Evolutionary conservation across 2,888 invertebrate species (phyloP).

Genomic region (Parasteatoda lunata): DNA sequence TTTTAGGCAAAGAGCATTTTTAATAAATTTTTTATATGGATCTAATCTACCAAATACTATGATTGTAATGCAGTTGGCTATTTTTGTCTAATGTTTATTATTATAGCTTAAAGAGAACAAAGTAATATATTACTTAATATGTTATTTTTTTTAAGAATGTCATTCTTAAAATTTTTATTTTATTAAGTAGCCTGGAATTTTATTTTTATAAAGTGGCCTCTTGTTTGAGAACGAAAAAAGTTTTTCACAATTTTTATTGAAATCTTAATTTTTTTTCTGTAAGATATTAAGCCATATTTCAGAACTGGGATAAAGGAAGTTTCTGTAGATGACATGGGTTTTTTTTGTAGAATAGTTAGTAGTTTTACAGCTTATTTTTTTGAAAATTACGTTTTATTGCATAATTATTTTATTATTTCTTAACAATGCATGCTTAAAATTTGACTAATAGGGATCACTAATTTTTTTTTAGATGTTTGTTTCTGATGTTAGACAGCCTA

Average conservation of each 20-base stretch:
- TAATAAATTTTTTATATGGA: no score
- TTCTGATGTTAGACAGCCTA: conserved; percentile 83
- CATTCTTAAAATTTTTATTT: not conserved
- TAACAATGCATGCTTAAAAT: no score
- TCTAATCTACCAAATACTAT: not conserved
- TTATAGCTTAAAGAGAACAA: not conserved
- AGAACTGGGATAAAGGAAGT: not conserved
- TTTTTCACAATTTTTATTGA: not conserved
- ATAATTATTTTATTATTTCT: no score
- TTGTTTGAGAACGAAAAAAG: no score
- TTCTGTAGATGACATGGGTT: not conserved
- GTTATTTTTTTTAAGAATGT: no score
- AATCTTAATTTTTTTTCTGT: not conserved
- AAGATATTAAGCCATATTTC: not conserved
- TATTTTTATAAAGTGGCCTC: no score
- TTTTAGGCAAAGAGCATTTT: not conserved
- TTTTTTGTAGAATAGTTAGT: no score
- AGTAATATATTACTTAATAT: no score
- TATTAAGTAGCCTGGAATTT: no score
- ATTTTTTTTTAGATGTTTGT: conserved; percentile 78
- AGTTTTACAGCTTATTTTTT: no score
- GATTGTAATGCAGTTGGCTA: not conserved
- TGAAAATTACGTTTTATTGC: no score
- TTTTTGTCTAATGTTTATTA: not conserved
- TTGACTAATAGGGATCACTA: not conserved